These are phyloP conservation scores for Eurystomus glaucurus DNA, from an alignment of 2,797 vertebrate species.

Conservation along the genomic window DNA sequence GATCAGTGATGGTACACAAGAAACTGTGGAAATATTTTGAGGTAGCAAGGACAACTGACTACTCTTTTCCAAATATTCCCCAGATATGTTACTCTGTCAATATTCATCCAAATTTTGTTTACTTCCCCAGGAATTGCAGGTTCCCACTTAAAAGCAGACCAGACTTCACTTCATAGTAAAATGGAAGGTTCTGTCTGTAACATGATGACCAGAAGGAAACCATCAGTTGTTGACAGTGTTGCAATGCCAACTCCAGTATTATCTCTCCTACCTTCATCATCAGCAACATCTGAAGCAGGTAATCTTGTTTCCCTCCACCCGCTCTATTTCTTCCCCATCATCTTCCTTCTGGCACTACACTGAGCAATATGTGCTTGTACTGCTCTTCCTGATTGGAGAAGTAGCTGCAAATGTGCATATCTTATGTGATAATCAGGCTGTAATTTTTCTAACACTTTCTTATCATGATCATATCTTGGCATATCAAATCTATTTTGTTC, in stretches of 20 bases:
- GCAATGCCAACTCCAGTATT: slow-evolving; percentile 79
- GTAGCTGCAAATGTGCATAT: background rate
- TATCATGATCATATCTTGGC: background rate
- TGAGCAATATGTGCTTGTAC: background rate
- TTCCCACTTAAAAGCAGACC: slow-evolving; percentile 86
- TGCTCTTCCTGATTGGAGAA: background rate
- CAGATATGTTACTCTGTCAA: background rate
- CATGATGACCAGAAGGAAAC: slow-evolving; percentile 86
- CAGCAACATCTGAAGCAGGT: slow-evolving; percentile 84
- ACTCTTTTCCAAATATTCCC: background rate
- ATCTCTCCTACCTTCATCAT: slow-evolving; percentile 83
- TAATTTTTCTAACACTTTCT: background rate
- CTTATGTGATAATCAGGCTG: background rate
- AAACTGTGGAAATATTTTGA: background rate
- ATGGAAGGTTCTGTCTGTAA: slow-evolving; percentile 79
- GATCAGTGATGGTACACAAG: background rate
- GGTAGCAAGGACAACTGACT: background rate
- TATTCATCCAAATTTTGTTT: background rate
- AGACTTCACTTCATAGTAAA: slow-evolving; percentile 81
- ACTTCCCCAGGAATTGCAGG: slow-evolving; percentile 79
- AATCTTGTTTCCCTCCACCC: background rate
- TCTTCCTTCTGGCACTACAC: background rate
- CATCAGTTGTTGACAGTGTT: slow-evolving; percentile 79
- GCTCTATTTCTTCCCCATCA: background rate
- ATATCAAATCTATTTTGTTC: background rate